These are phyloP conservation scores for Venustoraphidia nigricollis DNA, from an alignment of 2,888 invertebrate genomes.

Conservation along the genomic window DNA sequence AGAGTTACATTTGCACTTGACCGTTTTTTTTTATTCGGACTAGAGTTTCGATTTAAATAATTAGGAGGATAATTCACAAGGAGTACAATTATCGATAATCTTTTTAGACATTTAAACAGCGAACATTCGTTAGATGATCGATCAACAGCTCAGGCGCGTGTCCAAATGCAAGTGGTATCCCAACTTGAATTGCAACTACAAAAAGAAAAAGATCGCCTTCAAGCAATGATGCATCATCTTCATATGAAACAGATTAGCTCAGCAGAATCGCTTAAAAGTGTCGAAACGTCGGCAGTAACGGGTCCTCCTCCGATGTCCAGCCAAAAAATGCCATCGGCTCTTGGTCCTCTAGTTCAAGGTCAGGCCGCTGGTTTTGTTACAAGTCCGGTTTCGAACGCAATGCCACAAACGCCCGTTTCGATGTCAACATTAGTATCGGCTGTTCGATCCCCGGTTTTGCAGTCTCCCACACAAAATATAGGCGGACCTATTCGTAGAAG, in stretches of 20 bases:
- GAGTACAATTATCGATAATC: neutral
- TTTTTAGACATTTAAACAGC: conserved; percentile 71
- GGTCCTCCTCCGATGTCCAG: conserved; percentile 14
- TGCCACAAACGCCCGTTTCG: conserved; percentile 32
- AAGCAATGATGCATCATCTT: conserved; percentile 95
- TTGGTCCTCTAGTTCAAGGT: conserved; percentile 14
- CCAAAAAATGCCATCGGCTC: conserved; percentile 17
- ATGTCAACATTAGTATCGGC: conserved; percentile 37
- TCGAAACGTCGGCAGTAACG: conserved; percentile 21
- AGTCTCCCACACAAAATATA: conserved; percentile 39
- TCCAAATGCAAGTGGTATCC: conserved; percentile 94
- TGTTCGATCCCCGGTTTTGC: conserved; percentile 39
- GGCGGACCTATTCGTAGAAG: conserved; percentile 70
- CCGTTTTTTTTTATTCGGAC: conserved; percentile 3
- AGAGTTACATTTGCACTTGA: conserved; percentile 2
- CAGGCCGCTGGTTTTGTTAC: conserved; percentile 19
- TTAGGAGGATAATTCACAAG: neutral
- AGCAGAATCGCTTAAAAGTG: conserved; percentile 36
- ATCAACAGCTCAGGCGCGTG: conserved; percentile 89
- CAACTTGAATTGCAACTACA: conserved; percentile 83
- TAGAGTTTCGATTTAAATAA: neutral
- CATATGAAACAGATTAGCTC: conserved; percentile 61
- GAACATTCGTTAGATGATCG: conserved; percentile 89
- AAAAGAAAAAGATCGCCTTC: conserved; percentile 82
- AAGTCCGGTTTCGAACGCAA: conserved; percentile 21